Base-by-base conservation (phyloP, 2,888 invertebrate genomes). In the Chymomyza caudatula region DNA sequence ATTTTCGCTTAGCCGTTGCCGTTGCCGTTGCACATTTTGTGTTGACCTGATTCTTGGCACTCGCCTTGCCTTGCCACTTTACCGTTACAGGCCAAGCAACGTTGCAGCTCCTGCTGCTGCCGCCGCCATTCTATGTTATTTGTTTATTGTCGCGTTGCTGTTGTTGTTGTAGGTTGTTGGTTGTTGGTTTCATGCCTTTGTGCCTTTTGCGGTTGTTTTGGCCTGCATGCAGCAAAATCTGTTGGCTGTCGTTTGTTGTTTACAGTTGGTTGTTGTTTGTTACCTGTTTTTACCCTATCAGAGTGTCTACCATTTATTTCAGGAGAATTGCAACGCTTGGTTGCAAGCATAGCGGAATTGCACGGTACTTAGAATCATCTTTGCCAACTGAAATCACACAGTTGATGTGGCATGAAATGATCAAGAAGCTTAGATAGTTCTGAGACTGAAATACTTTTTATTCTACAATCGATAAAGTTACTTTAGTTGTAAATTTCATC, bases 181-280 rank as follows among this genome's bases (percentile, higher is more conserved):
- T 23, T 47, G 61, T 25, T 22, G 62, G 54, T 60, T 62, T 62
- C 54, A 63, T 78, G 66, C 53, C 59, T 83, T 74, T 79, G 69
- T 64, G 67, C 67, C 65, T 67, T 74, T 74, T 78, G 85, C 68
- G 83, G 79, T 71, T 20, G 11, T 51, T 51, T 51, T 11, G 17
- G 17, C 29, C 51, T 51, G 44, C 13, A 6, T 4, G 44, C 44
- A 44, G 44, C 15, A 13, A 11, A 44, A 44, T 44, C 74, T 63
- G 69, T 68, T 77, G 67, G 71, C 66, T 60, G 67, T 80, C 71
- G 67, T 52, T 52, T 49, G 67, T 37, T 65, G 64, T 56, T 64
- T 58, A 19, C 47, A 47, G 54, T 47, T 54, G 15, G 5, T 15
- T 60, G 57, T 17, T 56, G 60, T 73, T 71, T 51, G 22, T 51